A percentile compares a stretch with the other conserved stretches of the same genome.
Conservation (phyloP, 2,113 vertebrate species). For the Hemichromis elongatus region DNA sequence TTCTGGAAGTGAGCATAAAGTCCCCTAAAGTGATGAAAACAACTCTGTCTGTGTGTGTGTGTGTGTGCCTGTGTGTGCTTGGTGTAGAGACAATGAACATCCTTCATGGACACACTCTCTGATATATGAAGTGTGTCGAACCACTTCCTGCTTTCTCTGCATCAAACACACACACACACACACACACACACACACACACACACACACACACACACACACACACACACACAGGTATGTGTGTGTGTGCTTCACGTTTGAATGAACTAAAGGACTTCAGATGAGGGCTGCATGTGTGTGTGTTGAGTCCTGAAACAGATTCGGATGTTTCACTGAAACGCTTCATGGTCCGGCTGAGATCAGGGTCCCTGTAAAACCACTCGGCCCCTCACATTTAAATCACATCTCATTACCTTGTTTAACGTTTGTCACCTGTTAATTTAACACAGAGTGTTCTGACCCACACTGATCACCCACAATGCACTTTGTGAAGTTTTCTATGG, state of each 20-base stretch:
- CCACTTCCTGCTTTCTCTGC: background rate
- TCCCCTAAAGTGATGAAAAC: background rate
- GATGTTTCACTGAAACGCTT: background rate
- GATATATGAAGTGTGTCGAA: background rate
- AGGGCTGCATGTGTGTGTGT: background rate
- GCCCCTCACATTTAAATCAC: background rate
- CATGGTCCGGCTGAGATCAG: background rate
- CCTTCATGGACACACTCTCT: background rate
- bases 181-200: no score
- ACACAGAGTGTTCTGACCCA: rapidly evolving
- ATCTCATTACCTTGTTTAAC: background rate
- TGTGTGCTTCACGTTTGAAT: rapidly evolving
- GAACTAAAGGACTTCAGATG: rapidly evolving
- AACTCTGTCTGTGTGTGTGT: background rate
- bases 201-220: no score
- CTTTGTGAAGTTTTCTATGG: background rate
- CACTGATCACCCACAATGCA: background rate
- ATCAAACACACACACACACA: background rate
- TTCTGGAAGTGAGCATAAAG: background rate
- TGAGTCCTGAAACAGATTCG: background rate
- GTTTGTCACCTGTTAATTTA: background rate
- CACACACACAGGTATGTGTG: no score
- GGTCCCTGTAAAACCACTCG: background rate
- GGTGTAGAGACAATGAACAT: background rate
- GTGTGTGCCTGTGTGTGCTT: background rate